Evolutionary conservation across 2,113 vertebrate genomes (phyloP), one percentile per base, ranked within the genome.

Genomic region (Salvelinus namaycush): DNA sequence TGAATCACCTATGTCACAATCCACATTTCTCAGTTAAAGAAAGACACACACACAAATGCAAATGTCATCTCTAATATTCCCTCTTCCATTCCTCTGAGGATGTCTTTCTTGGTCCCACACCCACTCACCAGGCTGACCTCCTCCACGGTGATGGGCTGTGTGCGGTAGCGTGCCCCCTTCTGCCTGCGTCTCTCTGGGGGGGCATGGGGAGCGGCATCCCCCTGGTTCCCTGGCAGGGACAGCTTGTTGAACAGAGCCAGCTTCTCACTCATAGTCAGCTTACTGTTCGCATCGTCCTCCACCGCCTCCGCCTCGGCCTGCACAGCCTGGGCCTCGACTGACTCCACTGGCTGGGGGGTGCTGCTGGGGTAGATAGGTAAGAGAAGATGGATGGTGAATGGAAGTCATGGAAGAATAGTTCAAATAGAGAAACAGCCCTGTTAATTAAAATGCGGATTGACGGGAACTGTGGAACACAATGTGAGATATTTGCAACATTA

Each of bases 231-330:
- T 0, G 85, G 80, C 73, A 85, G 83, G 13, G 88, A 83, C 73
- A 95, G 86, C 48, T 93, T 94, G 79, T 93, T 94, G 67, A 94
- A 95, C 54, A 94, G 93, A 44, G 93, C 94, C 86, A 94, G 83
- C 77, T 95, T 94, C 84, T 95, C 91, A 13, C 91, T 94, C 88
- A 94, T 82, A 49, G 88, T 94, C 75, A 94, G 89, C 72, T 88
- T 93, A 72, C 90, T 92, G 84, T 79, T 90, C 73, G 90, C 92
- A 6, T 94, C 93, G 0, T 91, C 90, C 44, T 90, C 89, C 5
- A 60, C 85, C 0, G 79, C 7, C 24, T 89, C 80, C 0, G 22
- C 72, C 24, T 89, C 80, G 0, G 22, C 72, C 82, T 82, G 85
- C 22, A 31, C 44, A 29, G 60, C 48, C 74, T 75, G 57, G 49